These are phyloP conservation scores for Mesopsocus fuscifrons DNA, from an alignment of 2,888 invertebrate genomes.

Conservation along the genomic window DNA sequence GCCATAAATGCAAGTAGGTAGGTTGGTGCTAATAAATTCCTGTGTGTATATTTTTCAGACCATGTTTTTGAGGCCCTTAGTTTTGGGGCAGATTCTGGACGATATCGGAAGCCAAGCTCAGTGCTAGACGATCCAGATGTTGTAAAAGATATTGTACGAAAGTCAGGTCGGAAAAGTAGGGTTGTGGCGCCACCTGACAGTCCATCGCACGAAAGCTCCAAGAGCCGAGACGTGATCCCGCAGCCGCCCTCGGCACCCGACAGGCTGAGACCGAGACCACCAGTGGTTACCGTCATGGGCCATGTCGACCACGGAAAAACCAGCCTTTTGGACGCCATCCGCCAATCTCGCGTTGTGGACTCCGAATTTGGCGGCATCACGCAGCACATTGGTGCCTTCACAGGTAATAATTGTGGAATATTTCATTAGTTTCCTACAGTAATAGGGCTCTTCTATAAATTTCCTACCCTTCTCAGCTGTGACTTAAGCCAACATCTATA, in stretches of 20 bases:
- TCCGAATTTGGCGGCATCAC: constrained; percentile 97
- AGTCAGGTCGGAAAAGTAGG: constrained; percentile 42
- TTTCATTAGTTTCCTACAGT: too few relatives aligned
- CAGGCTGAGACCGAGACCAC: constrained; percentile 53
- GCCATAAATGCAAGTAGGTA: too few relatives aligned
- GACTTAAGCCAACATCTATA: constrained; percentile 11
- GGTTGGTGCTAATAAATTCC: too few relatives aligned
- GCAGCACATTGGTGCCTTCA: constrained; percentile 97
- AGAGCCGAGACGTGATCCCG: constrained; percentile 21
- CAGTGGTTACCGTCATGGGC: constrained; percentile 97
- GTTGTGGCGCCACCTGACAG: constrained; percentile 32
- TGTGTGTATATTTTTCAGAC: too few relatives aligned
- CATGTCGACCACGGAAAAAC: constrained; percentile 99
- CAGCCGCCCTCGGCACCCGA: constrained; percentile 43
- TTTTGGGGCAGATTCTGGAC: too few relatives aligned
- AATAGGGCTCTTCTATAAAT: constrained; percentile 2
- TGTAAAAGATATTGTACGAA: constrained; percentile 46
- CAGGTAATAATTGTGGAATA: too few relatives aligned
- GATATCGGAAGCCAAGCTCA: too few relatives aligned
- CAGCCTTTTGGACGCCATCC: constrained; percentile 73
- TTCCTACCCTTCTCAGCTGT: background rate
- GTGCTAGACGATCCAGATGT: constrained; percentile 42
- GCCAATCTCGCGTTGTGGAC: constrained; percentile 71
- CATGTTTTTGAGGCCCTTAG: too few relatives aligned
- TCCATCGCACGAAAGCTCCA: constrained; percentile 24